phyloP scores from a whole-genome alignment of 2,113 vertebrate genomes.

The Anthoscopus minutus region DNA sequence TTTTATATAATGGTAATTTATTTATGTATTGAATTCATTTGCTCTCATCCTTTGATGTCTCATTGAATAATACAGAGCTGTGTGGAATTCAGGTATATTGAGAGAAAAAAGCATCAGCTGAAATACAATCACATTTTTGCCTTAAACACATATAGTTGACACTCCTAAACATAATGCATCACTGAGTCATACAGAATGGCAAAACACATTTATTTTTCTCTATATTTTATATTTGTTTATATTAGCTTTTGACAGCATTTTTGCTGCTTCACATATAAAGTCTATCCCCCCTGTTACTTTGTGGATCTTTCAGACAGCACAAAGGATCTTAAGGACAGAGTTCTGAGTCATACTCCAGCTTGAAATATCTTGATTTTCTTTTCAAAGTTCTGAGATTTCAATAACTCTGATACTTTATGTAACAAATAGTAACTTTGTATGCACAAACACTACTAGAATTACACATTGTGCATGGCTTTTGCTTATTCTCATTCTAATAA shows the following conservation, averaged over 20 bases:
- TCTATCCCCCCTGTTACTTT: not conserved
- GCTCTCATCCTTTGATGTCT: not conserved
- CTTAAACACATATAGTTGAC: constrained; percentile 20
- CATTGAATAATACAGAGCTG: not conserved
- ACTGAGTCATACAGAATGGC: not conserved
- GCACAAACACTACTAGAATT: not conserved
- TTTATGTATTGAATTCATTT: not conserved
- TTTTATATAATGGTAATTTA: not conserved
- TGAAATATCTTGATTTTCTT: not conserved
- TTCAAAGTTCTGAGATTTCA: not conserved
- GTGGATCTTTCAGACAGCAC: not conserved
- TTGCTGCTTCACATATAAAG: not conserved
- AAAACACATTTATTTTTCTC: not conserved
- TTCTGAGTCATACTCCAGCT: not conserved
- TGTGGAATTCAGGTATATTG: not conserved
- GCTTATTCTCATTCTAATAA: not conserved
- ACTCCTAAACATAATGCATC: not conserved
- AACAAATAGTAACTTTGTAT: not conserved
- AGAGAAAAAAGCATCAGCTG: not conserved
- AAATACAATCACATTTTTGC: not conserved
- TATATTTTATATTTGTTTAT: not conserved
- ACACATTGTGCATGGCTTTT: not conserved
- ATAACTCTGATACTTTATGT: not conserved
- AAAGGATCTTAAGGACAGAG: not conserved
- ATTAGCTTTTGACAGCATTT: constrained; percentile 11